These are phyloP conservation scores for Volucella bombylans DNA, from an alignment of 2,888 invertebrate genomes.

Conservation along the genomic window DNA sequence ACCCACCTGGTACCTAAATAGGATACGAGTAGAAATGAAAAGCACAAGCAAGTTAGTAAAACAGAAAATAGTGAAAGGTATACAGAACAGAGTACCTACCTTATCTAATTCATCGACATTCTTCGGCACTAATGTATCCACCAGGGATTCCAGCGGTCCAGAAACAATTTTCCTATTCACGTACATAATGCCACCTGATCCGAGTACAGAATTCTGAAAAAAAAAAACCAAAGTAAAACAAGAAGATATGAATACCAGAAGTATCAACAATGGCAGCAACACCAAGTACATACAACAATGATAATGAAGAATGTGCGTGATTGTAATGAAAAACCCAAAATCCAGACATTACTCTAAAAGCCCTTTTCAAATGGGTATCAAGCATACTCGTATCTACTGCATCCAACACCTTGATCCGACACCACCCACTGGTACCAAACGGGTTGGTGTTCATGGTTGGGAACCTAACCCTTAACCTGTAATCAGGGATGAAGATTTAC, in stretches of 20 bases:
- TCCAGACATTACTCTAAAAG: slow-evolving; percentile 30
- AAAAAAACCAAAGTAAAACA: slow-evolving; percentile 39
- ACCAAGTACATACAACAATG: slow-evolving; percentile 14
- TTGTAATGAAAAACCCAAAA: slow-evolving; percentile 63
- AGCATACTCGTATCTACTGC: not conserved
- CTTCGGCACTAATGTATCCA: slow-evolving; percentile 81
- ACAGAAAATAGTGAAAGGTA: slow-evolving; percentile 23
- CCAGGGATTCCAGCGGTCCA: slow-evolving; percentile 81
- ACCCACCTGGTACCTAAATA: slow-evolving; percentile 26
- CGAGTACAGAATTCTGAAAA: slow-evolving; percentile 80
- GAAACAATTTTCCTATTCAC: slow-evolving; percentile 82
- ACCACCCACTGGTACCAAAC: not conserved
- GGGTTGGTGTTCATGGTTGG: not conserved
- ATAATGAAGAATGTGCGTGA: slow-evolving; percentile 45
- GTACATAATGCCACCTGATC: slow-evolving; percentile 82
- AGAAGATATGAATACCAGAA: slow-evolving; percentile 22
- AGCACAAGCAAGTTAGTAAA: not conserved
- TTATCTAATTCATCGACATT: slow-evolving; percentile 81
- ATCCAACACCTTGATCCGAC: slow-evolving; percentile 2
- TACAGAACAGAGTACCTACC: slow-evolving; percentile 75
- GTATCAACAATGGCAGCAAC: not conserved
- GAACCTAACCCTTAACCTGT: slow-evolving; percentile 30
- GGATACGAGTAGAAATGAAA: slow-evolving; percentile 20
- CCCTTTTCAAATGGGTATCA: slow-evolving; percentile 38
- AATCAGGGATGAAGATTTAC: slow-evolving; percentile 59